Evolutionary conservation across 2,888 invertebrate species (phyloP).

Genomic region (Hanleya hanleyi): DNA sequence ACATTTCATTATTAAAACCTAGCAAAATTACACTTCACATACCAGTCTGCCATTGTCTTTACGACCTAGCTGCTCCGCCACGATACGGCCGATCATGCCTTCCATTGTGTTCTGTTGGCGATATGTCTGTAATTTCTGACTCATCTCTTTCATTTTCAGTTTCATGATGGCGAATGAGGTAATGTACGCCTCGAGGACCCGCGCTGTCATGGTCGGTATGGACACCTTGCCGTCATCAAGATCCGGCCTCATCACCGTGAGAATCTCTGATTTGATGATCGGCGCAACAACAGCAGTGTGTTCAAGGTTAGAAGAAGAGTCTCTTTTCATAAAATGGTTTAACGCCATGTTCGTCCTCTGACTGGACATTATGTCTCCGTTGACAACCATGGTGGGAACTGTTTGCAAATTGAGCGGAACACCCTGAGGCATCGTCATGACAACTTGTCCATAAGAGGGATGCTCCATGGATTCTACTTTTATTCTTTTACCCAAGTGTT

Average conservation of each 20-base stretch:
- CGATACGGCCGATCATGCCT: conserved; percentile 54
- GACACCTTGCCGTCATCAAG: conserved; percentile 56
- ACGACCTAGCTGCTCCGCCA: conserved; percentile 42
- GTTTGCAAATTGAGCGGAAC: neutral
- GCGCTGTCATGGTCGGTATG: conserved; percentile 56
- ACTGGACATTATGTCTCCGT: neutral
- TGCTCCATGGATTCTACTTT: neutral
- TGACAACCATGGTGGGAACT: neutral
- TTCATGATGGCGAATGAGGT: conserved; percentile 61
- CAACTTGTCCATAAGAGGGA: neutral
- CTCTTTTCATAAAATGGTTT: neutral
- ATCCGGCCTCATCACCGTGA: neutral
- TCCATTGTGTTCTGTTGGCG: conserved; percentile 49
- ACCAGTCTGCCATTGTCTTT: conserved; percentile 27
- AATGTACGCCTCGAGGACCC: conserved; percentile 61
- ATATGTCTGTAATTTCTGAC: conserved; percentile 48
- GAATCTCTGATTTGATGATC: conserved; percentile 14
- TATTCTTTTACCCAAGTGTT: neutral
- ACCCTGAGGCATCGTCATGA: neutral
- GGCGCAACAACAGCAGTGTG: conserved; percentile 27
- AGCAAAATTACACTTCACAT: too few relatives aligned
- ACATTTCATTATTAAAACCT: too few relatives aligned
- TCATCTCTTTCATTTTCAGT: conserved; percentile 53
- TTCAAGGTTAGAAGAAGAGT: conserved; percentile 4
- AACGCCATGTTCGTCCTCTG: neutral